Base-by-base conservation (phyloP, 2,888 invertebrate genomes). In the Spodoptera littoralis region DNA sequence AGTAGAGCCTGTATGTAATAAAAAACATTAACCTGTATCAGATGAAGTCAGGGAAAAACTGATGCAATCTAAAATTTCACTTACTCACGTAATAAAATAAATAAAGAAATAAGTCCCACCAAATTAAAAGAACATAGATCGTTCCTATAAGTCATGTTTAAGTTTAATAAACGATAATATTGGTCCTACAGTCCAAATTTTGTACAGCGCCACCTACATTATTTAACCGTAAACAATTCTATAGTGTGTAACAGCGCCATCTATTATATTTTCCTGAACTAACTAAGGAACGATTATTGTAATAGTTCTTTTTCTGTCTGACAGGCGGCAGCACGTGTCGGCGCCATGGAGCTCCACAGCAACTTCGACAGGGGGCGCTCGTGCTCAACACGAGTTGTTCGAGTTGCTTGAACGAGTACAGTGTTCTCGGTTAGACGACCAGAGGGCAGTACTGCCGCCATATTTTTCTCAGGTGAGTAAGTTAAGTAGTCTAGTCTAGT, bases 361-460 rank as follows among this genome's bases (percentile, higher is more conserved):
- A 51, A 64, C 77, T 36, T 72, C 79, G 86, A 87, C 95, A 90
- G 92, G 93, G 74, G 89, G 95, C 94, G 84, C 95, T 92, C 92
- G 95, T 70, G 94, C 95, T 60, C 95, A 95, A 77, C 96, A 96
- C 89, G 99, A 99, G 93, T 96, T 99, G 81, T 98, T 99, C 92
- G 98, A 99, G 91, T 95, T 99, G 84, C 95, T 99, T 88, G 99
- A 99, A 92, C 96, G 98, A 87, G 98, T 98, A 80, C 99, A 99
- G 93, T 97, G 98, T 95, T 98, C 98, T 81, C 96, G 99, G 71
- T 95, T 99, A 87, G 99, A 99, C 90, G 99, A 99, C 95, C 99
- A 99, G 95, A 96, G 99, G 94, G 99, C 99, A 92, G 98, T 98
- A 83, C 95, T 99, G 87, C 99, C 99, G 77, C 96, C 98, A 56